phyloP scores from a whole-genome alignment of 2,113 vertebrate genomes.

The Ptilonorhynchus violaceus region DNA sequence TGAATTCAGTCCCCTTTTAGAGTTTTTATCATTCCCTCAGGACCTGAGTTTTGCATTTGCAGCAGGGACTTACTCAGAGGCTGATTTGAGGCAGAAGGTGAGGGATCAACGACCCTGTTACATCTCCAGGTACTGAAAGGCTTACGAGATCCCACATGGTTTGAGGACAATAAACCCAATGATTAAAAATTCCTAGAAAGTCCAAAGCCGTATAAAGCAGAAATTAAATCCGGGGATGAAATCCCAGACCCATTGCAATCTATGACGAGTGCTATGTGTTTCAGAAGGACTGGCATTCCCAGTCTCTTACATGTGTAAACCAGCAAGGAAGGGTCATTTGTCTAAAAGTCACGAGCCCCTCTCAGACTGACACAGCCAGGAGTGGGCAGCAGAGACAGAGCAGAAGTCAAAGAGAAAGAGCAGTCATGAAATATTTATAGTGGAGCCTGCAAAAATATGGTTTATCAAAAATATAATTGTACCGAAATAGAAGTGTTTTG shows the following conservation, averaged over 20 bases:
- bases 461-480: not conserved
- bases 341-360: not conserved
- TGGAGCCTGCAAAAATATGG: not conserved
- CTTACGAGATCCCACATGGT: not conserved
- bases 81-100: not conserved
- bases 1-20: not conserved
- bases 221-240: not conserved
- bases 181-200: not conserved
- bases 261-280: rapidly evolving
- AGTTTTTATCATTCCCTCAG: not conserved
- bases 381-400: not conserved
- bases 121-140: not conserved
- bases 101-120: rapidly evolving
- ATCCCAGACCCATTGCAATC: not conserved
- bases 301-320: not conserved
- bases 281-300: not conserved
- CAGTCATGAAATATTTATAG: not conserved
- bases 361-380: not conserved
- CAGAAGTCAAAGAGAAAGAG: not conserved
- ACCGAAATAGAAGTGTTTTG: not conserved
- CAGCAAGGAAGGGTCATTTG: not conserved
- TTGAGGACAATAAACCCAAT: not conserved
- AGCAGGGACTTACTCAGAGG: not conserved
- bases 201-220: not conserved
- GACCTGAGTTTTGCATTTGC: not conserved